phyloP scores from a whole-genome alignment of 1,140 invertebrate genomes.

The Chrysoperla carnea region DNA sequence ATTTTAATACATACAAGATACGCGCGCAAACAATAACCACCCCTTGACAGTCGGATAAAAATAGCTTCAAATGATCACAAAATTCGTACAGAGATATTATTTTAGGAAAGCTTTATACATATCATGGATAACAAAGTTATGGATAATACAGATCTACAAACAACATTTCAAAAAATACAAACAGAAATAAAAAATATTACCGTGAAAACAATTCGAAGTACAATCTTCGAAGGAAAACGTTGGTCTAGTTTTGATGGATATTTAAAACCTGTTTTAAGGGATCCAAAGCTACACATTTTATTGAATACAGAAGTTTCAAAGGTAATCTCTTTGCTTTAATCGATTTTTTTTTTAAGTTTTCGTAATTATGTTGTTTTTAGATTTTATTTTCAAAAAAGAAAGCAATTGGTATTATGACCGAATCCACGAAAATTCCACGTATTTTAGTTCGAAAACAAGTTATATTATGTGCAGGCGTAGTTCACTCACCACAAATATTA shows the following conservation, averaged over 20 bases:
- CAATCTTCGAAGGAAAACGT: constrained; percentile 37
- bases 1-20: no score
- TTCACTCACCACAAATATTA: constrained; percentile 57
- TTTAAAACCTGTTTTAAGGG: constrained; percentile 39
- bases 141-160: constrained; percentile 23
- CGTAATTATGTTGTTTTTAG: background rate
- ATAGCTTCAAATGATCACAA: no score
- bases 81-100: no score
- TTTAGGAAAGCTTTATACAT: no score
- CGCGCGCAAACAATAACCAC: no score
- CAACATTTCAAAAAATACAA: constrained; percentile 21
- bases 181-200: constrained; percentile 6
- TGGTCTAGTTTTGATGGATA: constrained; percentile 48
- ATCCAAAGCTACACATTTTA: constrained; percentile 49
- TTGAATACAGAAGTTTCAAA: constrained; percentile 40
- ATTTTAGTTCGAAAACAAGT: constrained; percentile 46
- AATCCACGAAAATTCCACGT: constrained; percentile 27
- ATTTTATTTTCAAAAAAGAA: background rate
- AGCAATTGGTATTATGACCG: constrained; percentile 29
- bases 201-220: constrained; percentile 15
- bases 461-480: constrained; percentile 54
- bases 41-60: no score
- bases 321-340: constrained; percentile 8
- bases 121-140: constrained; percentile 13
- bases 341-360: no score